Conservation (phyloP, 2,888 invertebrate species). For the Electrophaes corylata region DNA sequence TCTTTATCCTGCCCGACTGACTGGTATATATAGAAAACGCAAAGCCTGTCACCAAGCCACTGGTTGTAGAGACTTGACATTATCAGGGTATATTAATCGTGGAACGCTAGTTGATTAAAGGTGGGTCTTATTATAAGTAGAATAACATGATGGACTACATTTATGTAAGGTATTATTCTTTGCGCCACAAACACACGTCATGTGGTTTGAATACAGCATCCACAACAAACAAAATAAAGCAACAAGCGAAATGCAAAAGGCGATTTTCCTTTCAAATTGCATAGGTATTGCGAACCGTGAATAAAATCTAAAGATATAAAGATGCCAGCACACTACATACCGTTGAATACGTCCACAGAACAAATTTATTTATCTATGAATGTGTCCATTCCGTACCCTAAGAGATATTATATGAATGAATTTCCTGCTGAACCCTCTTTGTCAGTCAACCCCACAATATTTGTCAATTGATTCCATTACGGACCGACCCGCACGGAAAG, state of each 20-base stretch:
- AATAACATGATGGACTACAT: background rate
- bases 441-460: conserved; percentile 45
- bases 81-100: too few relatives aligned
- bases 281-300: conserved; percentile 23
- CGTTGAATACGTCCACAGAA: conserved; percentile 19
- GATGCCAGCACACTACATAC: conserved; percentile 27
- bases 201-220: background rate
- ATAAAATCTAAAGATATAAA: conserved; percentile 26
- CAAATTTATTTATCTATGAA: conserved; percentile 11
- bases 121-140: background rate
- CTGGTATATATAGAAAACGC: too few relatives aligned
- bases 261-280: conserved; percentile 23
- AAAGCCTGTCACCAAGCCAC: too few relatives aligned
- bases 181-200: background rate
- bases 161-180: background rate
- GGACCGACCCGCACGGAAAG: conserved; percentile 46
- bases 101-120: too few relatives aligned
- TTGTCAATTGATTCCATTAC: conserved; percentile 51
- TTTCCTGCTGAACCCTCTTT: conserved; percentile 35
- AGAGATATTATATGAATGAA: conserved; percentile 42
- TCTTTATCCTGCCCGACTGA: too few relatives aligned
- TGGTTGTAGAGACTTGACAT: too few relatives aligned
- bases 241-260: conserved; percentile 11
- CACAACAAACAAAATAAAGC: conserved; percentile 17
- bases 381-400: conserved; percentile 21